Evolutionary conservation across 2,888 invertebrate species (phyloP), one percentile per base, ranked within the genome.

Genomic region (Zaprionus lineosus): DNA sequence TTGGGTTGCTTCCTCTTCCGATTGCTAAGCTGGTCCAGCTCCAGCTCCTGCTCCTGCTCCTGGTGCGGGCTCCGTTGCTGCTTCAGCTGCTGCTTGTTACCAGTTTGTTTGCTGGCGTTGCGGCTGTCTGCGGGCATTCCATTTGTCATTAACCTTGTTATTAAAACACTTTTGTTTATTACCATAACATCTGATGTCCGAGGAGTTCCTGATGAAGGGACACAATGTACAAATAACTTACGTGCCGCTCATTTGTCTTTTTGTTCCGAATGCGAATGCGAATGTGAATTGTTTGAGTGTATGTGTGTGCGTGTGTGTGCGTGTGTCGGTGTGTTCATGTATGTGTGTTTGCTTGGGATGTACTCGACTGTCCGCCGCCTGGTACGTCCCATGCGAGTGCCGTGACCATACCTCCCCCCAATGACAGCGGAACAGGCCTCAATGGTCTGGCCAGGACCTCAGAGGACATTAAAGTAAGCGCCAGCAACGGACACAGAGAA

Each of bases 61-160:
- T 28, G n/a, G n/a, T n/a, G n/a, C n/a, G n/a, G n/a, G n/a, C n/a
- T n/a, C n/a, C n/a, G n/a, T n/a, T n/a, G n/a, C n/a, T n/a, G n/a
- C n/a, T n/a, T n/a, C n/a, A n/a, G n/a, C n/a, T n/a, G n/a, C n/a
- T n/a, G n/a, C n/a, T 12, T 21, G 51, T 43, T 6, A 28, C 41
- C 56, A 57, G 58, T 57, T 57, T 63, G 24, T 29, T 40, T 52
- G 37, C 15, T 47, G 19, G 31, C 36, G 9, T 44, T 57, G 29
- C 14, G 26, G 43, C 51, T 68, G 68, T 68, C 63, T 64, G 55
- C 59, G 56, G 40, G 55, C 84, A 86, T 87, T 87, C 82, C 71
- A 77, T 86, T 87, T 87, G 88, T 86, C 86, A 86, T 87, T 86
- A 86, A 87, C 76, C 75, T 86, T 88, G 86, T 87, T 87, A 85